Base-by-base conservation (phyloP, 2,888 invertebrate species). In the Dolichomitus sp. region DNA sequence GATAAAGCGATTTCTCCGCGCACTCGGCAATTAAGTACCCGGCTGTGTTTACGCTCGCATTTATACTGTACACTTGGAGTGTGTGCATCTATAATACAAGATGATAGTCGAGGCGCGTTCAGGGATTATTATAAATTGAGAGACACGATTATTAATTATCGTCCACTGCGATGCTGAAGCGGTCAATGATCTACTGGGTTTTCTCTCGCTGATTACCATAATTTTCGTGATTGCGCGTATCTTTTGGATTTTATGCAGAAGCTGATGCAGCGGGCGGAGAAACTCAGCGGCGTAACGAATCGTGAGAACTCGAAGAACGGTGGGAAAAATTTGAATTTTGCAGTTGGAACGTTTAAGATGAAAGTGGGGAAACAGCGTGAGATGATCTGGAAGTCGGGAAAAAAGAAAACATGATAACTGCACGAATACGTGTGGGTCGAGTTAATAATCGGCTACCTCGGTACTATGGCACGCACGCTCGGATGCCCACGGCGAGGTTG, bases 1-100 rank as follows among this genome's bases (percentile, higher is more conserved):
- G 54, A 76, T 82, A 75, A 68, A 83, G 80, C 78, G 78, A 83
- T 85, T 83, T 73, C 75, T 80, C 73, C 73, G 68, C 83, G 79
- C 66, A 50, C 48, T 48, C 73, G 74, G 72, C 81, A 83, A 85
- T 85, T 81, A 83, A 81, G 81, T 77, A 66, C 54, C 65, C 72
- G 72, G 61, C 73, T 83, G 70, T 48, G 57, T 76, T 70, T 75
- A 78, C 76, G 72, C 57, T 50, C 75, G 65, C 61, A 63, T 19
- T 77, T 77, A 77, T 54, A 52, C 52, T 30, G 30, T 19, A 65
- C 12, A 40, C 61, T 54, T 14, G 7, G 7, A 23, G 45, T 33
- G 37, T 57, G 14, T 33, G 63, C 52, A 70, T 70, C 52, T 54
- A 14, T 63, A 70, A 63, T 65, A 45, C 57, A 52, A 14, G 63